Conservation (phyloP, 2,888 invertebrate genomes). For the Gari tellinella region DNA sequence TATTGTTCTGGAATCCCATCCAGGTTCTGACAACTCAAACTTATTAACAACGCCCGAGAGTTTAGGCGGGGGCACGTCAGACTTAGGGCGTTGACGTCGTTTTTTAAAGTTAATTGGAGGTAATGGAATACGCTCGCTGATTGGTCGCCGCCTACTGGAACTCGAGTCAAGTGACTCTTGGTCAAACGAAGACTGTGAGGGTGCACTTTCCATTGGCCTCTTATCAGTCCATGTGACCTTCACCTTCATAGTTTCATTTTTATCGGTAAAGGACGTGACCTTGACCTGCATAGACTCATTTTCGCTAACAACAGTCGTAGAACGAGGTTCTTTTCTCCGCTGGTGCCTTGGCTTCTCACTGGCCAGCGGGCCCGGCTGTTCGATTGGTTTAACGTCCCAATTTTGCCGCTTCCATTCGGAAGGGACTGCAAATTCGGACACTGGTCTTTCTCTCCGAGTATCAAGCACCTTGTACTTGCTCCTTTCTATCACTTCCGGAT, state of each 20-base stretch:
- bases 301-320: no score
- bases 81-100: neutral
- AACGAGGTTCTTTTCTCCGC: no score
- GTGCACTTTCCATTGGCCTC: neutral
- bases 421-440: conserved; percentile 45
- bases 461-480: no score
- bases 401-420: conserved; percentile 30
- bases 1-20: conserved; percentile 48
- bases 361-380: conserved; percentile 12
- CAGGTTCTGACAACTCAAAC: conserved; percentile 35
- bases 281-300: no score
- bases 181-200: neutral
- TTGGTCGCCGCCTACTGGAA: no score
- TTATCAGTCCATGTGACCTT: no score
- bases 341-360: no score
- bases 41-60: neutral
- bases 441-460: conserved; percentile 31
- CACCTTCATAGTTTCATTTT: no score
- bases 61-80: neutral
- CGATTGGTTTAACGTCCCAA: conserved; percentile 48
- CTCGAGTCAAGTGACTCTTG: no score
- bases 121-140: no score
- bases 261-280: no score
- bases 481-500: no score
- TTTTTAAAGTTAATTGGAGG: neutral